Percentiles rank a stretch among this genome's conserved stretches.
These are phyloP conservation scores for Orthochromis malagaraziensis DNA, from an alignment of 2,113 vertebrate species.

Conservation along the genomic window DNA sequence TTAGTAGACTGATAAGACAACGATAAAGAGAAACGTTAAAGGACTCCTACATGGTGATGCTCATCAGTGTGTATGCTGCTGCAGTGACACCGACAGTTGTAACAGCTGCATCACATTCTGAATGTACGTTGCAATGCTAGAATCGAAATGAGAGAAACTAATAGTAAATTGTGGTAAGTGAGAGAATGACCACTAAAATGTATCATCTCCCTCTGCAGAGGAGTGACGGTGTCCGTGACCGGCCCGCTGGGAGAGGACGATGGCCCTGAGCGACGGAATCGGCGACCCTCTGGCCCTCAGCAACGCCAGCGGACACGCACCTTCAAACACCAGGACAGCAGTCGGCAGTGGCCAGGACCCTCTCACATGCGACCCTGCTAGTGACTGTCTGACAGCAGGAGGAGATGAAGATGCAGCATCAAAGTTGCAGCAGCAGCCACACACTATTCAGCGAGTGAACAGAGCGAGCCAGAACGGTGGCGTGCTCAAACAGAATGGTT, in stretches of 20 bases:
- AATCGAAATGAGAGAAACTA: neutral
- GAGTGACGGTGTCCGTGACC: constrained; percentile 23
- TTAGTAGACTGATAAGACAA: neutral
- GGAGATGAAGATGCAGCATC: neutral
- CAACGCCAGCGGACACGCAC: neutral
- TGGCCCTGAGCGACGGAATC: constrained; percentile 59
- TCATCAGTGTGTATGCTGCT: neutral
- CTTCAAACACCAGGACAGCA: neutral
- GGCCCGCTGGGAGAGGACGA: constrained; percentile 26
- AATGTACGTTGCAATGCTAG: neutral
- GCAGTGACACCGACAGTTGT: neutral
- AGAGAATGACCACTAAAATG: neutral
- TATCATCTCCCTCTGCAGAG: neutral
- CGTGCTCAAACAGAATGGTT: constrained; percentile 52
- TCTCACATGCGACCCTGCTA: neutral
- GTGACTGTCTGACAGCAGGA: neutral
- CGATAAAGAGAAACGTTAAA: neutral
- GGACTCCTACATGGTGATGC: neutral
- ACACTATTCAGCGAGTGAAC: neutral
- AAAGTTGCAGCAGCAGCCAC: neutral
- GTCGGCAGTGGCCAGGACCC: constrained; percentile 19
- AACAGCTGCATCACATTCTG: neutral
- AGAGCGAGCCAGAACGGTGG: constrained; percentile 24
- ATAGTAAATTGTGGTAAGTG: neutral
- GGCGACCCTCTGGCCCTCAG: constrained; percentile 29